Evolutionary conservation across 2,888 invertebrate genomes (phyloP).

Genomic region (Isotomurus palustris): DNA sequence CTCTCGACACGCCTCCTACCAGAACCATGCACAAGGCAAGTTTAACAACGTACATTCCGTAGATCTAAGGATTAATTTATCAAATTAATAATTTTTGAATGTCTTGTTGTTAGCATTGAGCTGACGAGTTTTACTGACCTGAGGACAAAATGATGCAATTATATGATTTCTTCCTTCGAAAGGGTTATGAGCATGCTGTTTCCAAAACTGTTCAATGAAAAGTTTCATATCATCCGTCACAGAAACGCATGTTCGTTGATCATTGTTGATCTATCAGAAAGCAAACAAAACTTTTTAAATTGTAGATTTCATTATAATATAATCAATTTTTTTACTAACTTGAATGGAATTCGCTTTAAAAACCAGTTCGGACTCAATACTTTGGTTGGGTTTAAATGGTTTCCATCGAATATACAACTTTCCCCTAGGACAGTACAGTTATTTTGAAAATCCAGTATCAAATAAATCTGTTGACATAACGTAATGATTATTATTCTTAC

Average conservation of each 20-base stretch:
- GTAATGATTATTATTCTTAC: constrained; percentile 52
- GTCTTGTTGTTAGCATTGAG: background rate
- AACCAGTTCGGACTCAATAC: constrained; percentile 65
- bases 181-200: constrained; percentile 59
- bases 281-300: constrained; percentile 1
- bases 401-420: constrained; percentile 70
- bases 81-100: background rate
- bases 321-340: constrained; percentile 45
- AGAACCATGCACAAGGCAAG: constrained; percentile 69
- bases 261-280: constrained; percentile 56
- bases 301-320: background rate
- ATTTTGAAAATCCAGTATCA: background rate
- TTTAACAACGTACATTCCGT: constrained; percentile 82
- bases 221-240: constrained; percentile 63
- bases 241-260: constrained; percentile 52
- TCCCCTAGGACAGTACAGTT: constrained; percentile 58
- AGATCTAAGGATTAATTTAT: constrained; percentile 59
- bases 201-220: constrained; percentile 70
- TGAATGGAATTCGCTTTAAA: constrained; percentile 66
- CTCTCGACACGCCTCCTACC: constrained; percentile 54
- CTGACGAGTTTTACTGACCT: constrained; percentile 54
- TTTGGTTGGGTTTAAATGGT: constrained; percentile 57
- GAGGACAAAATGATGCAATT: constrained; percentile 75
- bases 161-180: constrained; percentile 72
- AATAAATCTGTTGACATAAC: background rate